These are phyloP conservation scores for Leucophenga maculata DNA, from an alignment of 2,888 invertebrate species.

Conservation along the genomic window DNA sequence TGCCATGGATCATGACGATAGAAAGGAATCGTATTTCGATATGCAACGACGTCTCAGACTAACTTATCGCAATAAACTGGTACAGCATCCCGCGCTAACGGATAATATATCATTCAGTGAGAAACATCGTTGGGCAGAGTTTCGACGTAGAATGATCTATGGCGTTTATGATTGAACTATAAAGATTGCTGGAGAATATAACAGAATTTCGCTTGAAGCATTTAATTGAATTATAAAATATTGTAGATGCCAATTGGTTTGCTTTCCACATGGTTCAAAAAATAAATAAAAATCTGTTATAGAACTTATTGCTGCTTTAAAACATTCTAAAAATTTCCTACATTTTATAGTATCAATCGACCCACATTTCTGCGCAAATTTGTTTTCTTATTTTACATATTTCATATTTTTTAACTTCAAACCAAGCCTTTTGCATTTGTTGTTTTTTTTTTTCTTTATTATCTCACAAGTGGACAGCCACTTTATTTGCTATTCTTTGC, in stretches of 20 bases:
- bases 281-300: too few species aligned
- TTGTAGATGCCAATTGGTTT: too few species aligned
- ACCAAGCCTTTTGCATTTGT: not conserved
- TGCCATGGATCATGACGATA: not conserved
- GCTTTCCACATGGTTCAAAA: too few species aligned
- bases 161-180: not conserved
- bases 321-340: not conserved
- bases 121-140: slow-evolving; percentile 20
- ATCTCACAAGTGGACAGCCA: slow-evolving; percentile 15
- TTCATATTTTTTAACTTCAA: too few species aligned
- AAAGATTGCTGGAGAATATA: not conserved
- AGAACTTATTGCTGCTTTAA: not conserved
- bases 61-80: not conserved
- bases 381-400: not conserved
- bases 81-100: not conserved
- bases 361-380: slow-evolving; percentile 5
- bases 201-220: not conserved
- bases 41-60: not conserved
- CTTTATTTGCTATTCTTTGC: slow-evolving; percentile 13
- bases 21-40: not conserved
- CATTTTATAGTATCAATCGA: not conserved
- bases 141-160: slow-evolving; percentile 19
- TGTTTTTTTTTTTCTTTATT: slow-evolving; percentile 4
- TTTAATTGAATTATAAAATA: not conserved
- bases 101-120: not conserved